Percentiles rank a stretch among this genome's conserved stretches.
These are phyloP conservation scores for Pycnomerus fuliginosus DNA, from an alignment of 2,888 invertebrate genomes.

Conservation along the genomic window DNA sequence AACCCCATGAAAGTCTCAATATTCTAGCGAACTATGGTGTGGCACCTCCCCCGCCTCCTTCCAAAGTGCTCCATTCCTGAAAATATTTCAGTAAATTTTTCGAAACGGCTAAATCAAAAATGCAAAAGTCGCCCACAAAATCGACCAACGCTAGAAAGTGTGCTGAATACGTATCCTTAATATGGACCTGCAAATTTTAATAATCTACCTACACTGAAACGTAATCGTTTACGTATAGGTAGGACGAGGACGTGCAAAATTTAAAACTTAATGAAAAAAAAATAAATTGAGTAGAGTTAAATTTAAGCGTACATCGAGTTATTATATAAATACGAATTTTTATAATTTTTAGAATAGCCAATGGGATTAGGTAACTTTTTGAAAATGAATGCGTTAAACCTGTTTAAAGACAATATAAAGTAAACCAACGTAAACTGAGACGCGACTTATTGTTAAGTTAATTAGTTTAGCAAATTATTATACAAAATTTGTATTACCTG, in stretches of 20 bases:
- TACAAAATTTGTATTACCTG: conserved; percentile 10
- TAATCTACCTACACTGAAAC: conserved; percentile 24
- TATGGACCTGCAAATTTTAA: conserved; percentile 34
- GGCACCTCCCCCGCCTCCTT: too few relatives aligned
- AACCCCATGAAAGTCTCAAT: not conserved
- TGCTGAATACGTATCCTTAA: conserved; percentile 30
- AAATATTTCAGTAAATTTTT: too few relatives aligned
- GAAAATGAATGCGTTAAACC: too few relatives aligned
- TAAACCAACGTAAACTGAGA: too few relatives aligned
- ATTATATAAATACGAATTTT: too few relatives aligned
- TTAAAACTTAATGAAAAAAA: conserved; percentile 4
- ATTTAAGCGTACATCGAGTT: too few relatives aligned
- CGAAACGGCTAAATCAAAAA: too few relatives aligned
- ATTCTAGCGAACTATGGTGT: conserved; percentile 7
- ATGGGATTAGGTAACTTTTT: too few relatives aligned
- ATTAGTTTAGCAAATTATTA: not conserved
- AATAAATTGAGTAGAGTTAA: conserved; percentile 8
- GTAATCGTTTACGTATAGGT: conserved; percentile 21
- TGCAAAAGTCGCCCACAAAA: conserved; percentile 21
- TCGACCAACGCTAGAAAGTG: conserved; percentile 32
- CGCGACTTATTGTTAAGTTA: too few relatives aligned
- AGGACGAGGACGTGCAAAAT: conserved; percentile 15
- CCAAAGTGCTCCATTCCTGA: too few relatives aligned
- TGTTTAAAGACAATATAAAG: too few relatives aligned
- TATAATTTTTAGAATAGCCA: too few relatives aligned